Conservation (phyloP, 2,113 vertebrate species). For the Nibea albiflora region DNA sequence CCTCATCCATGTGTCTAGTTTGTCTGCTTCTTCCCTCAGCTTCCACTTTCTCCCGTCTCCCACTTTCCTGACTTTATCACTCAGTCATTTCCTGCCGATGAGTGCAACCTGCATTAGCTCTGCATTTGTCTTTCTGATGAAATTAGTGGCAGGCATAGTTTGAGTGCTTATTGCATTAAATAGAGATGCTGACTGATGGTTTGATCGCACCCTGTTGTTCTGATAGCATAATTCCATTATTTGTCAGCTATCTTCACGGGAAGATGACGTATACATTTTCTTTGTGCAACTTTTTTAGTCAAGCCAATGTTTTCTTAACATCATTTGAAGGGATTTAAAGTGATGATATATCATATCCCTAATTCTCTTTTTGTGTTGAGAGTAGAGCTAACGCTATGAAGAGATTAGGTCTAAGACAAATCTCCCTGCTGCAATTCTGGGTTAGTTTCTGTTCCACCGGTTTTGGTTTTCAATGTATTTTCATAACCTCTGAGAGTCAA, state of each 20-base stretch:
- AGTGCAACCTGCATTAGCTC: constrained; percentile 57
- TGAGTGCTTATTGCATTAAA: constrained; percentile 62
- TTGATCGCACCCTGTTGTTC: constrained; percentile 46
- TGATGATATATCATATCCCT: not conserved
- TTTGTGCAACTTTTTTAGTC: constrained; percentile 7
- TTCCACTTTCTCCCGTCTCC: constrained; percentile 18
- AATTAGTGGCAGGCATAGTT: constrained; percentile 52
- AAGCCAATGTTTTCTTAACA: not conserved
- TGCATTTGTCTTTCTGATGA: constrained; percentile 64
- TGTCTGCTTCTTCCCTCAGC: not conserved
- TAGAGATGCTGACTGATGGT: constrained; percentile 40
- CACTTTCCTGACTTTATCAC: constrained; percentile 52
- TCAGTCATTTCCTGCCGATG: constrained; percentile 56
- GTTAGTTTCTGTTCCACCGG: not conserved
- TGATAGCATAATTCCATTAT: constrained; percentile 50
- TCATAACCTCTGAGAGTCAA: not conserved
- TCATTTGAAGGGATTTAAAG: constrained; percentile 4
- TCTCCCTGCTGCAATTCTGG: not conserved
- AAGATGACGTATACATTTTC: constrained; percentile 9
- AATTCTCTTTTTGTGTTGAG: not conserved
- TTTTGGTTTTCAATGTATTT: not conserved
- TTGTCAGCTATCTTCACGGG: constrained; percentile 10
- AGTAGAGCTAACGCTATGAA: not conserved
- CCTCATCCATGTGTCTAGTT: not conserved
- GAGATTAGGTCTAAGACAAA: constrained; percentile 3